A percentile compares a stretch with the other conserved stretches of the same genome.
Conservation (phyloP, 1,140 invertebrate genomes). For the Drosophila bifasciata region DNA sequence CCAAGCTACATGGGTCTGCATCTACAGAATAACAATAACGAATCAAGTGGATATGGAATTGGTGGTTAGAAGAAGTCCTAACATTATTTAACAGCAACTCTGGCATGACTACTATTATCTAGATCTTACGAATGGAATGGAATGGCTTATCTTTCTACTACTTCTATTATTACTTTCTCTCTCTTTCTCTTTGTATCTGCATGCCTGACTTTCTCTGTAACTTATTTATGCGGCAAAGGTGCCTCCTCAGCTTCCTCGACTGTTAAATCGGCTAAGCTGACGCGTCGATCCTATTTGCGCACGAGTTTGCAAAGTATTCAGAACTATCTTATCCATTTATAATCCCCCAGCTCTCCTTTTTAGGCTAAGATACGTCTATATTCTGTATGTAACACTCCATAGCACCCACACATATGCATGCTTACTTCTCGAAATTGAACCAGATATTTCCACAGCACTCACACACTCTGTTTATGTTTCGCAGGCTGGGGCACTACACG, state of each 20-base stretch:
- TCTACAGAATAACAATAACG: constrained; percentile 78
- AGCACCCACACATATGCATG: constrained; percentile 40
- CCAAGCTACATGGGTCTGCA: constrained; percentile 83
- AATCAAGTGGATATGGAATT: constrained; percentile 69
- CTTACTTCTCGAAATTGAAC: background rate
- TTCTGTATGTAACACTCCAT: constrained; percentile 32
- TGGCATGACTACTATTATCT: constrained; percentile 13
- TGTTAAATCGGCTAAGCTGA: constrained; percentile 70
- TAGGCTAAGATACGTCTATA: background rate
- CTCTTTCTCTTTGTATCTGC: constrained; percentile 40
- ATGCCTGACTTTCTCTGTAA: constrained; percentile 29
- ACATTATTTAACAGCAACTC: constrained; percentile 11
- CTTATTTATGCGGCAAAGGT: constrained; percentile 27
- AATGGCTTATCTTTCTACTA: constrained; percentile 11
- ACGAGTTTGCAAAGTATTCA: constrained; percentile 80
- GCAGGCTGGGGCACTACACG: constrained; percentile 81
- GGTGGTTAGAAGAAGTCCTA: constrained; percentile 67
- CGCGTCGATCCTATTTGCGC: constrained; percentile 78
- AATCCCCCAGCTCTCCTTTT: background rate
- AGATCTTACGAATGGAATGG: constrained; percentile 16
- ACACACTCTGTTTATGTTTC: constrained; percentile 7
- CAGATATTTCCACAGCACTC: background rate
- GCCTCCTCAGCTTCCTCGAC: constrained; percentile 40
- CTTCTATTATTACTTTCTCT: background rate
- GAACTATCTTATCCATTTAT: background rate